phyloP scores from a whole-genome alignment of 1,140 invertebrate genomes.

The Monochamus saltuarius region DNA sequence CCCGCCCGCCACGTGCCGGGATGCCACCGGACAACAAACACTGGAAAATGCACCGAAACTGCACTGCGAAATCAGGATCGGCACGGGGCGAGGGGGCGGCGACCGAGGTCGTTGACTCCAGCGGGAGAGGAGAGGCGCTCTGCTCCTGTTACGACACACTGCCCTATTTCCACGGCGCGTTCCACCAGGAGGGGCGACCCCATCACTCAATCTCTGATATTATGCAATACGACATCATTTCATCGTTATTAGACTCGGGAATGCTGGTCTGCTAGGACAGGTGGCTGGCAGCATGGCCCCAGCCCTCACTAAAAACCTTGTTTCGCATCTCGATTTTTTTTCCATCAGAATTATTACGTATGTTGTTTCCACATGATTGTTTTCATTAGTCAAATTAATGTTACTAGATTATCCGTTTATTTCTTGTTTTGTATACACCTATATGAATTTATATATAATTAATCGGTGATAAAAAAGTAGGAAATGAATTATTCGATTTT shows the following conservation, averaged over 20 bases:
- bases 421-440: conserved; percentile 21
- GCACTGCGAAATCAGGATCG: conserved; percentile 23
- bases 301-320: not conserved
- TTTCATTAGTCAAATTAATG: conserved; percentile 25
- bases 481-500: conserved; percentile 29
- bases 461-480: conserved; percentile 26
- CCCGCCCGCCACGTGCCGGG: conserved; percentile 1
- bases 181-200: not conserved
- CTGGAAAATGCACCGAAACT: conserved; percentile 2
- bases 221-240: conserved; percentile 28
- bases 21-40: no score
- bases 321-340: not conserved
- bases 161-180: conserved; percentile 31
- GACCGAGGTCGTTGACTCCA: conserved; percentile 36
- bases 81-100: conserved; percentile 9
- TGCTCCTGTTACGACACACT: conserved; percentile 35
- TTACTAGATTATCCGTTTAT: conserved; percentile 19
- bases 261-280: not conserved
- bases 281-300: not conserved
- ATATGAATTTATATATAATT: conserved; percentile 20
- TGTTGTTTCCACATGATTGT: conserved; percentile 19
- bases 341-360: not conserved
- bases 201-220: conserved; percentile 18
- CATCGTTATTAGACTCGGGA: not conserved
- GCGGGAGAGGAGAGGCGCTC: conserved; percentile 22